A percentile compares a stretch with the other conserved stretches of the same genome.
Conservation (phyloP, 1,140 invertebrate species). For the Scaptomyza hsui region DNA sequence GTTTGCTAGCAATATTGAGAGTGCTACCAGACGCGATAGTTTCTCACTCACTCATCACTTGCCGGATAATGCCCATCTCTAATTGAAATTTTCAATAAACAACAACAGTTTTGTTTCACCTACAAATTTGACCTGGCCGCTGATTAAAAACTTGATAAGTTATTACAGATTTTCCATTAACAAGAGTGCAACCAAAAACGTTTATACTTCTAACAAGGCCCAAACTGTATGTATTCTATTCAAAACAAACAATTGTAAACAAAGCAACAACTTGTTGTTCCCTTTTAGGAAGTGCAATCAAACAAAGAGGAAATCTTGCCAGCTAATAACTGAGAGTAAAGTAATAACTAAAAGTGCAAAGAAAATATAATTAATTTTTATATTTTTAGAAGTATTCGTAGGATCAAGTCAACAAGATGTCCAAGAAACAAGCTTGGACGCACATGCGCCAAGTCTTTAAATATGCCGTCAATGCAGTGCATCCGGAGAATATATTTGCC, state of each 20-base stretch:
- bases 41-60: background rate
- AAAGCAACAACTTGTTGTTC: background rate
- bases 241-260: background rate
- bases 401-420: constrained; percentile 27
- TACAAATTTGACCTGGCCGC: constrained; percentile 48
- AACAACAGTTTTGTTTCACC: constrained; percentile 43
- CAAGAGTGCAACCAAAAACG: background rate
- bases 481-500: constrained; percentile 75
- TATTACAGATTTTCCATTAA: constrained; percentile 6
- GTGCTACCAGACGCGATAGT: constrained; percentile 22
- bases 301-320: background rate
- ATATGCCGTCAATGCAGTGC: constrained; percentile 64
- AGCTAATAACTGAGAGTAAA: background rate
- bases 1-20: background rate
- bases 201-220: background rate
- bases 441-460: constrained; percentile 69
- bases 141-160: constrained; percentile 35
- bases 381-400: background rate
- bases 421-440: constrained; percentile 57
- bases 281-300: background rate
- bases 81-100: constrained; percentile 24
- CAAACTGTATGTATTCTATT: background rate
- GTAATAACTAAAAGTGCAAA: background rate
- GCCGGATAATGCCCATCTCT: constrained; percentile 16
- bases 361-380: background rate